phyloP scores from a whole-genome alignment of 2,113 vertebrate species.

The Antechinus flavipes region DNA sequence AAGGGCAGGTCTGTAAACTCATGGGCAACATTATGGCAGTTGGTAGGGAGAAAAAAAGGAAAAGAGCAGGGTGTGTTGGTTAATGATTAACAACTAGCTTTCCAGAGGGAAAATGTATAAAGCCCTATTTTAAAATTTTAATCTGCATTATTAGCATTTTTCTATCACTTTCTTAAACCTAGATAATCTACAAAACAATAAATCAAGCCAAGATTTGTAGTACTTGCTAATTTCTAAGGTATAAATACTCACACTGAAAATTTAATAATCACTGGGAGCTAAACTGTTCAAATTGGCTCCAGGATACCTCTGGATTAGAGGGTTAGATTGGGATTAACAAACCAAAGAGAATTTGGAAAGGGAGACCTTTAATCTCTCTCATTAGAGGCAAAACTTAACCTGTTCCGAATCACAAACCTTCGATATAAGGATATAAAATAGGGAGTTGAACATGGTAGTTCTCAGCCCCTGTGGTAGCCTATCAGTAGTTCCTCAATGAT shows the following conservation, averaged over 20 bases:
- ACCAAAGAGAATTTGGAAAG: neutral
- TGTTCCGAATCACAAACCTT: neutral
- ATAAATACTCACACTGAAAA: neutral
- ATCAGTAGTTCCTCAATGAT: neutral
- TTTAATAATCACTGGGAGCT: neutral
- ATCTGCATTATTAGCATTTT: neutral
- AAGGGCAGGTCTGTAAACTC: neutral
- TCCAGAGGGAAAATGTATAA: neutral
- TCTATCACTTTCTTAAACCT: neutral
- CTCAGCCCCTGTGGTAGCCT: neutral
- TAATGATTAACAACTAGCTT: neutral
- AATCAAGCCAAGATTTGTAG: neutral
- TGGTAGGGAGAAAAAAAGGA: neutral
- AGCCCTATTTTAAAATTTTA: neutral
- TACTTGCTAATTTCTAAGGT: neutral
- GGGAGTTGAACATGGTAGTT: neutral
- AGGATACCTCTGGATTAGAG: neutral
- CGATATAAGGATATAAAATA: neutral
- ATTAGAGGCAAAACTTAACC: neutral
- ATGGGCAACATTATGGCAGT: neutral
- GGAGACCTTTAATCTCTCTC: neutral
- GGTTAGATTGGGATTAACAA: neutral
- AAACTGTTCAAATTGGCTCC: neutral
- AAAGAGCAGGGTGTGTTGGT: neutral
- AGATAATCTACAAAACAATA: neutral